Percentiles rank a stretch among this genome's conserved stretches.
phyloP scores from a whole-genome alignment of 2,888 invertebrate genomes.

The Phoenoteleia sp. region DNA sequence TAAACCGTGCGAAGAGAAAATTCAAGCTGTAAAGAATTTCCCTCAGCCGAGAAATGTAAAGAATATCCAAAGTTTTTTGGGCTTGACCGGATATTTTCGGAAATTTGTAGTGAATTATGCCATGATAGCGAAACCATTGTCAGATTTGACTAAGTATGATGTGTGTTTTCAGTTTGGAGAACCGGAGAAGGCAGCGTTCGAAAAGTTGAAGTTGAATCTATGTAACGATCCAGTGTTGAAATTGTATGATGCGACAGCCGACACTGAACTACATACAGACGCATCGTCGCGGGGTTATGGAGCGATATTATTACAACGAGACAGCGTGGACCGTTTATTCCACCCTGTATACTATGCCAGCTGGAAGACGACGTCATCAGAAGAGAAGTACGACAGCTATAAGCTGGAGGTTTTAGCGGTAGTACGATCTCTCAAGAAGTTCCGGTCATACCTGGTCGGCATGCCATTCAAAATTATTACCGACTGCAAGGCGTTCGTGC shows the following conservation, averaged over 20 bases:
- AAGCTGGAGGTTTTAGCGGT: conserved; percentile 50
- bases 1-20: conserved; percentile 42
- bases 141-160: conserved; percentile 28
- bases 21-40: conserved; percentile 63
- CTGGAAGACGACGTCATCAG: conserved; percentile 10
- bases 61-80: conserved; percentile 61
- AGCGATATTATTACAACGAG: conserved; percentile 37
- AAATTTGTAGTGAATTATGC: conserved; percentile 28
- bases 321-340: neutral
- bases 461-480: conserved; percentile 25
- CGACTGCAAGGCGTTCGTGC: conserved; percentile 25
- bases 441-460: conserved; percentile 24
- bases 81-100: conserved; percentile 48
- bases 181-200: conserved; percentile 47
- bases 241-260: conserved; percentile 51
- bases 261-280: neutral
- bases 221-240: too few relatives aligned
- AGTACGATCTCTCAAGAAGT: conserved; percentile 31
- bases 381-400: conserved; percentile 46
- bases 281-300: neutral
- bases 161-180: conserved; percentile 4
- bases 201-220: conserved; percentile 55
- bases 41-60: conserved; percentile 36
- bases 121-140: conserved; percentile 38
- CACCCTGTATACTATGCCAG: conserved; percentile 46